Base-by-base conservation (phyloP, 2,113 vertebrate genomes). In the rat (Rattus norvegicus) region DNA sequence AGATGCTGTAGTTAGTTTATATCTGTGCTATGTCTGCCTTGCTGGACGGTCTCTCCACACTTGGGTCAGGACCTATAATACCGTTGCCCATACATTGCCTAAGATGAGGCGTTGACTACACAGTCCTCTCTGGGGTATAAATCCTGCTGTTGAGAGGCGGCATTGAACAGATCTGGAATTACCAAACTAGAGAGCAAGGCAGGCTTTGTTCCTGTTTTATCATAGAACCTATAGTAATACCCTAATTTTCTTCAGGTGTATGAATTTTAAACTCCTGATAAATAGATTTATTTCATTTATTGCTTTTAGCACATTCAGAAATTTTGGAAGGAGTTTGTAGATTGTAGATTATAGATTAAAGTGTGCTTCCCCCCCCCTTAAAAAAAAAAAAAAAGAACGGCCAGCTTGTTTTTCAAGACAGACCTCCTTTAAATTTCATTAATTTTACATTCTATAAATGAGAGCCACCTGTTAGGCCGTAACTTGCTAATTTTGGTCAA, bases 381-480 rank as follows among this genome's bases (percentile, higher is more conserved):
- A 20, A 54, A 54, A 54, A 1, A 20, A 54, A 54, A 54, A 54
- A 54, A 54, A 54, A 89, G 93, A 89, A 77, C 92, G 96, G 93
- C 94, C 94, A 97, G 4, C 96, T 98, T 90, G 94, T 90, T 95
- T 95, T 96, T 39, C 91, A 96, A 92, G 91, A 87, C 36, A 22
- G 83, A 90, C 95, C 84, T 94, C 88, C 56, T 97, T 96, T 81
- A 88, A 93, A 98, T 98, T 98, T 98, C 96, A 96, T 98, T 98
- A 98, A 98, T 98, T 98, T 98, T 97, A 91, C 93, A 70, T 95
- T 96, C 93, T 98, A 94, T 90, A 98, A 98, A 97, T 98, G 98
- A 98, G 98, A 97, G 86, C 96, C 98, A 98, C 98, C 98, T 98
- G 98, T 98, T 97, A 92, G 92, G 96, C 95, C 95, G 79, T 97